These are phyloP conservation scores for Popillia japonica DNA, from an alignment of 1,140 invertebrate genomes.

Conservation along the genomic window DNA sequence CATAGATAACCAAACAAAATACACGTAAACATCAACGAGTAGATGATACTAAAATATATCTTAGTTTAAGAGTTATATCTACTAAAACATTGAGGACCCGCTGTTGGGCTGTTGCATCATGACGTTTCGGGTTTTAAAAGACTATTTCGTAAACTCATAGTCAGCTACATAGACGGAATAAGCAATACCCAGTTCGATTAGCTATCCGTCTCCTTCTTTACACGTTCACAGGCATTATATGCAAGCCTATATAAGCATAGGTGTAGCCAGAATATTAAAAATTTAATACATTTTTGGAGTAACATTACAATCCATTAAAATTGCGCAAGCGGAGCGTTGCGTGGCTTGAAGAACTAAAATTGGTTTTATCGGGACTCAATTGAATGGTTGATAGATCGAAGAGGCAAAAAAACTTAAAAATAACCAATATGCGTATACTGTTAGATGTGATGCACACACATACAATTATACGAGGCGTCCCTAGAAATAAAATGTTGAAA, in stretches of 20 bases:
- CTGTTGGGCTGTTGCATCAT: not conserved
- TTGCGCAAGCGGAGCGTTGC: not conserved
- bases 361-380: not conserved
- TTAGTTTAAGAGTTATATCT: not conserved
- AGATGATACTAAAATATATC: not conserved
- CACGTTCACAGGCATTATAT: not conserved
- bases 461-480: too few relatives aligned
- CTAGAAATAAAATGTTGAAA: too few relatives aligned
- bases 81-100: not conserved
- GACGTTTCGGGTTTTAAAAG: slow-evolving; percentile 10
- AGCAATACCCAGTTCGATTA: not conserved
- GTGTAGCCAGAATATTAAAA: slow-evolving; percentile 10
- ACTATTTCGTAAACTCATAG: not conserved
- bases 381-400: not conserved
- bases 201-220: not conserved
- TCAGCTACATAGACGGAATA: not conserved
- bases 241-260: not conserved
- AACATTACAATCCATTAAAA: slow-evolving; percentile 15
- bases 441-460: too few relatives aligned
- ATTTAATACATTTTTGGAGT: slow-evolving; percentile 15
- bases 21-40: too few relatives aligned
- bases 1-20: too few relatives aligned
- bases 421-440: too few relatives aligned
- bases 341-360: not conserved
- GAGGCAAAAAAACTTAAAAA: not conserved